phyloP scores from a whole-genome alignment of 2,888 invertebrate genomes.

The Drosophila maculinotata region DNA sequence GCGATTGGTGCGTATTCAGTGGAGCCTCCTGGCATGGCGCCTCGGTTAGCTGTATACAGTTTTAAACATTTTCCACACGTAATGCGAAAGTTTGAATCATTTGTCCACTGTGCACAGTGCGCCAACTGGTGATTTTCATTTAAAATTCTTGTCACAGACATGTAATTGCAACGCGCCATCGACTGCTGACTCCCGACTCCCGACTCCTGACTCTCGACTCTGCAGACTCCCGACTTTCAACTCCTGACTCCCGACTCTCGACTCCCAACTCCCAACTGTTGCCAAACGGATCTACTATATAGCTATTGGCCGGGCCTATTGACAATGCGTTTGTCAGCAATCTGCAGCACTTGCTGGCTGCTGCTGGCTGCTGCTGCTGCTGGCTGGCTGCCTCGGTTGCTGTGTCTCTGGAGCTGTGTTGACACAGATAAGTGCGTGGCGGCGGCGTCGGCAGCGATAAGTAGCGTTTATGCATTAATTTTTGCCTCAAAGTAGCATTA shows the following conservation, averaged over 20 bases:
- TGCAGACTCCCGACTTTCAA: slow-evolving; percentile 8
- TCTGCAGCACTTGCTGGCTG: slow-evolving; percentile 42
- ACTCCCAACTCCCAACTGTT: slow-evolving; percentile 43
- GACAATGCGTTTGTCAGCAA: slow-evolving; percentile 77
- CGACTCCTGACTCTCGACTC: slow-evolving; percentile 13
- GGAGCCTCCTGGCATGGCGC: slow-evolving; percentile 39
- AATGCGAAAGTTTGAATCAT: slow-evolving; percentile 79
- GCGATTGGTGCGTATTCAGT: slow-evolving; percentile 48
- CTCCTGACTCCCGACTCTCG: slow-evolving; percentile 13
- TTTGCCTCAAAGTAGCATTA: slow-evolving; percentile 76
- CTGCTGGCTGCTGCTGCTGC: slow-evolving; percentile 4
- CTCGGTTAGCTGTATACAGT: slow-evolving; percentile 40
- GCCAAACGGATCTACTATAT: slow-evolving; percentile 72
- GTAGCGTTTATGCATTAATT: slow-evolving; percentile 81
- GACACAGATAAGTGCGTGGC: slow-evolving; percentile 79
- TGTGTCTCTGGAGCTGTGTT: slow-evolving; percentile 61
- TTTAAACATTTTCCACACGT: slow-evolving; percentile 79
- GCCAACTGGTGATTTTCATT: slow-evolving; percentile 66
- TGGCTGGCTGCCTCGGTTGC: slow-evolving; percentile 17
- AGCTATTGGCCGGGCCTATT: slow-evolving; percentile 62
- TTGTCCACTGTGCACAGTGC: slow-evolving; percentile 73
- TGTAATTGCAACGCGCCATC: slow-evolving; percentile 78
- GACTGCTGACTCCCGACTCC: slow-evolving; percentile 31
- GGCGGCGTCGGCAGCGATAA: slow-evolving; percentile 73
- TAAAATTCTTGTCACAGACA: slow-evolving; percentile 80